These are phyloP conservation scores for Fistularia tabacaria DNA, from an alignment of 2,797 vertebrate species.

Conservation along the genomic window DNA sequence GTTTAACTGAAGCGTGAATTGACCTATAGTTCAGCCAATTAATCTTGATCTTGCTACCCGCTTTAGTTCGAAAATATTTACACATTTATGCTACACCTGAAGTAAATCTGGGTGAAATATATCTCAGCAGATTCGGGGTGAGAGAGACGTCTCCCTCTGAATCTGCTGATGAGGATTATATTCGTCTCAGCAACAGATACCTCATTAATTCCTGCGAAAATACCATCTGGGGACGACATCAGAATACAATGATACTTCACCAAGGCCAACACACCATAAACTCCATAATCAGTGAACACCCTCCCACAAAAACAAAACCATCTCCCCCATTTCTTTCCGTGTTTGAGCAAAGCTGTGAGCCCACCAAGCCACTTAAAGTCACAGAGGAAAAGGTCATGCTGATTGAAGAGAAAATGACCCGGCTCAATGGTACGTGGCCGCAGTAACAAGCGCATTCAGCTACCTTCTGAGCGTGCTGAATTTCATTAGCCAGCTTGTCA, in stretches of 20 bases:
- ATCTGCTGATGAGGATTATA: conserved; percentile 35
- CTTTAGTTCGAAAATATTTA: conserved; percentile 15
- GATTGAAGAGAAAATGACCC: conserved; percentile 51
- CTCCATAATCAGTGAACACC: conserved; percentile 30
- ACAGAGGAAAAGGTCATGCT: conserved; percentile 62
- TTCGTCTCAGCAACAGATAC: conserved; percentile 39
- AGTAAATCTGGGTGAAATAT: conserved; percentile 5
- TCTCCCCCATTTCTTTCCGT: conserved; percentile 2
- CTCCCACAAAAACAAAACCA: conserved; percentile 8
- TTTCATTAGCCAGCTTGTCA: conserved; percentile 62
- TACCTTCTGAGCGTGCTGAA: conserved; percentile 49
- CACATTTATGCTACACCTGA: conserved; percentile 1
- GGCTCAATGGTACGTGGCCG: conserved; percentile 31
- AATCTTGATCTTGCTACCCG: conserved; percentile 10
- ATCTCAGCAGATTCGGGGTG: conserved; percentile 10
- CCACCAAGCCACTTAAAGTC: conserved; percentile 52
- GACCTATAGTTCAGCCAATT: conserved; percentile 11
- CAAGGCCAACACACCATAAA: conserved; percentile 45
- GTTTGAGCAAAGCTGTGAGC: conserved; percentile 20
- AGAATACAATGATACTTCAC: conserved; percentile 26
- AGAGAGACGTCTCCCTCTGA: conserved; percentile 11
- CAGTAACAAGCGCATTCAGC: conserved; percentile 40
- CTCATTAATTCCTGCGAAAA: conserved; percentile 52
- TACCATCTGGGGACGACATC: conserved; percentile 41
- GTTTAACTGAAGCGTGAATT: conserved; percentile 20